Conservation (phyloP, 2,113 vertebrate genomes). For the Rhinolophus ferrumequinum region DNA sequence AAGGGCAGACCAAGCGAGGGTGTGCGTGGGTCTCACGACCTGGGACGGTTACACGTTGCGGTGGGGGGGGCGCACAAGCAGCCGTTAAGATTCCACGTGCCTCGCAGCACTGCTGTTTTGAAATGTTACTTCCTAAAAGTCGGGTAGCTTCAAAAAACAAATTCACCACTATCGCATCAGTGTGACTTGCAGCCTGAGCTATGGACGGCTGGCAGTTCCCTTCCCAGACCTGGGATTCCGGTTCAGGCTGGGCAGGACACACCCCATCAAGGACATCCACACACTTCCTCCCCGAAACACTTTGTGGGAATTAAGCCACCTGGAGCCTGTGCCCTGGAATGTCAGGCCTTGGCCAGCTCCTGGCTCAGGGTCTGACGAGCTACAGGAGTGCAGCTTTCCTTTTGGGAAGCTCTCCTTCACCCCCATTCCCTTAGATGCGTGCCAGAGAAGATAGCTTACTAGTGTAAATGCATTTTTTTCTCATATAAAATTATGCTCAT, state of each 20-base stretch:
- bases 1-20: neutral
- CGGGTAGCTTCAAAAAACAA: neutral
- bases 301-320: too few species aligned
- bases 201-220: neutral
- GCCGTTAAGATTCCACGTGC: accelerated
- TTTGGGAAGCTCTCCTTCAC: neutral
- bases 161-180: neutral
- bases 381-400: neutral
- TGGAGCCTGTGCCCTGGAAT: too few species aligned
- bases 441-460: neutral
- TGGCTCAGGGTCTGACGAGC: neutral
- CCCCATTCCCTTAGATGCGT: neutral
- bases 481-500: neutral
- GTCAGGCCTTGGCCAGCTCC: neutral
- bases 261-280: neutral
- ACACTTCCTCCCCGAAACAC: neutral
- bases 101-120: neutral
- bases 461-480: neutral
- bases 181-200: neutral
- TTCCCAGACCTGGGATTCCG: neutral
- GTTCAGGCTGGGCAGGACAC: neutral
- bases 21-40: too few species aligned
- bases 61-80: neutral
- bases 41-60: too few species aligned
- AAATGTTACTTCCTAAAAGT: constrained; percentile 25